These are phyloP conservation scores for Drosophila hamatofila DNA, from an alignment of 2,888 invertebrate genomes.

Conservation along the genomic window DNA sequence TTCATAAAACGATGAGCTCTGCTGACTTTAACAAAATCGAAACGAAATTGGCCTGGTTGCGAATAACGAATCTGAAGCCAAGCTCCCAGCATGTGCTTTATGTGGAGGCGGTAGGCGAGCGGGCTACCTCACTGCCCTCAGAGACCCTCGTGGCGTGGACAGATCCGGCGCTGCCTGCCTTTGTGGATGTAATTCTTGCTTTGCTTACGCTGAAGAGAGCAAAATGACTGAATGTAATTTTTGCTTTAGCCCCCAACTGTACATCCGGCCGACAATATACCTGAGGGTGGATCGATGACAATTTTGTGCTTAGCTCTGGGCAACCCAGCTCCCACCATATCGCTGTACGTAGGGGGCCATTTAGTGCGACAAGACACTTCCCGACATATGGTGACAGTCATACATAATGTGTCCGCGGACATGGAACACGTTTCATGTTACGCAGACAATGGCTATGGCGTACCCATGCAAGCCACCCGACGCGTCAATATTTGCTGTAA, in stretches of 20 bases:
- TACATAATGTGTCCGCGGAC: slow-evolving; percentile 93
- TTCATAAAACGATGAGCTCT: slow-evolving; percentile 89
- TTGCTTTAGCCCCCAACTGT: slow-evolving; percentile 90
- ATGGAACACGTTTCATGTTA: slow-evolving; percentile 95
- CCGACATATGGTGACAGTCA: slow-evolving; percentile 94
- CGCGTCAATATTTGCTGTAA: slow-evolving; percentile 93
- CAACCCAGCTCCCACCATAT: slow-evolving; percentile 93
- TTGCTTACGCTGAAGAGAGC: slow-evolving; percentile 17
- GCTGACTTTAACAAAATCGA: slow-evolving; percentile 88
- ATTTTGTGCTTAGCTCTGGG: slow-evolving; percentile 94
- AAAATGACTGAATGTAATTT: not conserved
- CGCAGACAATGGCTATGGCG: slow-evolving; percentile 94
- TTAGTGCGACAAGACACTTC: slow-evolving; percentile 93
- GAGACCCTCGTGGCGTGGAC: slow-evolving; percentile 95
- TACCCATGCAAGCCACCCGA: slow-evolving; percentile 93
- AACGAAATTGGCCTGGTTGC: slow-evolving; percentile 90
- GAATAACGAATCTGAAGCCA: slow-evolving; percentile 90
- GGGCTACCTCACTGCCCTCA: slow-evolving; percentile 91
- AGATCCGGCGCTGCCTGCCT: slow-evolving; percentile 94
- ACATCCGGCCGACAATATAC: slow-evolving; percentile 92
- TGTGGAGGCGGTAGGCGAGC: slow-evolving; percentile 89
- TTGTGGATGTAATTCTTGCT: slow-evolving; percentile 90
- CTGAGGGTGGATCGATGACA: slow-evolving; percentile 94
- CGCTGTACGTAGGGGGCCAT: slow-evolving; percentile 90
- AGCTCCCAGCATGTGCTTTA: slow-evolving; percentile 94